Percentiles rank a stretch among this genome's conserved stretches.
These are phyloP conservation scores for Perca flavescens DNA, from an alignment of 2,113 vertebrate genomes.

Conservation along the genomic window DNA sequence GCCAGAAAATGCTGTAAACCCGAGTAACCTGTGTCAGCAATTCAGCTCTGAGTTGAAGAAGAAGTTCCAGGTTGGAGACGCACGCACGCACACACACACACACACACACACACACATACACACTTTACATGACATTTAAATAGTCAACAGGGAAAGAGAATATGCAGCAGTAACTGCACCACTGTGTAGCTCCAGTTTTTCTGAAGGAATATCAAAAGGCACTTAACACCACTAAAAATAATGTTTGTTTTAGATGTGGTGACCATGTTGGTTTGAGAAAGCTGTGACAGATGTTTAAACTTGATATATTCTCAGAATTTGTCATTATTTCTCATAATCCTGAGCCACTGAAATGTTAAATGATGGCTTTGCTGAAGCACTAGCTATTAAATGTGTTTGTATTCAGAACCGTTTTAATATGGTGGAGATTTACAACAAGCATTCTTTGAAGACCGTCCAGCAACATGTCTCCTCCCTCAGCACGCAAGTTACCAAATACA, in stretches of 20 bases:
- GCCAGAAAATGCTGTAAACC: conserved; percentile 32
- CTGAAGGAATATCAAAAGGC: background rate
- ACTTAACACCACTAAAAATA: background rate
- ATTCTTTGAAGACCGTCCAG: conserved; percentile 85
- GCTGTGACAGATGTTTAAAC: background rate
- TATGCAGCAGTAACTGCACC: background rate
- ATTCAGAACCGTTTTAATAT: conserved; percentile 77
- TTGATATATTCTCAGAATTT: background rate
- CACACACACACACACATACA: conserved; percentile 8
- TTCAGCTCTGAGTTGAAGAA: conserved; percentile 87
- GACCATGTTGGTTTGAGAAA: background rate
- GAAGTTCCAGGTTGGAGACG: conserved; percentile 85
- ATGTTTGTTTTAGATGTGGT: too few species aligned
- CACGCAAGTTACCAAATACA: conserved; percentile 84
- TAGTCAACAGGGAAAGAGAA: background rate
- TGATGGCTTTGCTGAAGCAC: background rate
- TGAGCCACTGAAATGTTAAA: background rate
- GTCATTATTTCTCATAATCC: background rate
- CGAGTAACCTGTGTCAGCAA: conserved; percentile 81
- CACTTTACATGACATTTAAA: background rate
- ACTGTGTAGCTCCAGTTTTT: background rate
- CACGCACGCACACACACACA: background rate
- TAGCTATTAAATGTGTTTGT: conserved; percentile 38
- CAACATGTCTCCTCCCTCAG: conserved; percentile 86
- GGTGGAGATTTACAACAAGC: conserved; percentile 88